These are phyloP conservation scores for Bolborhynchus lineola DNA, from an alignment of 2,113 vertebrate genomes.

Conservation along the genomic window DNA sequence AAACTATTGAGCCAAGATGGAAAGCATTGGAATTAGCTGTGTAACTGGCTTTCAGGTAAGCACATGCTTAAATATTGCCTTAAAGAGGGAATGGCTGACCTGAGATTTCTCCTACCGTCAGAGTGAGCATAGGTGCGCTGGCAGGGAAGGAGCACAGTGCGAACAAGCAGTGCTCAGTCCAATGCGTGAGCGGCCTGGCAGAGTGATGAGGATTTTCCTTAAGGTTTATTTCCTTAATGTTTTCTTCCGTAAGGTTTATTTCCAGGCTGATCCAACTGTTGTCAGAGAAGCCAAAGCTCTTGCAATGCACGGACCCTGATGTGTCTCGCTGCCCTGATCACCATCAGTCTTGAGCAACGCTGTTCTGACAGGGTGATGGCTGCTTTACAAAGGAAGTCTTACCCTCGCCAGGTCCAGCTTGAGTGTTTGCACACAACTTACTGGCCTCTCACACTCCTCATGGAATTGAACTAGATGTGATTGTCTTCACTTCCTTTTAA, in stretches of 20 bases:
- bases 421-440: not conserved
- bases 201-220: not conserved
- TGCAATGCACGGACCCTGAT: not conserved
- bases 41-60: not conserved
- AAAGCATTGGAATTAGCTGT: not conserved
- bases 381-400: not conserved
- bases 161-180: not conserved
- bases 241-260: not conserved
- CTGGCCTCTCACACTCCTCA: not conserved
- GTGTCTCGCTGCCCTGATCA: not conserved
- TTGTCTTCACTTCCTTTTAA: not conserved
- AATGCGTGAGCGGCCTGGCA: not conserved
- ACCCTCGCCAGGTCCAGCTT: not conserved
- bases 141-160: not conserved
- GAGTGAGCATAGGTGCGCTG: not conserved
- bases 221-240: not conserved
- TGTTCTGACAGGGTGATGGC: not conserved
- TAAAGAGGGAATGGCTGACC: not conserved
- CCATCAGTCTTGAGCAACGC: not conserved
- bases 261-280: not conserved
- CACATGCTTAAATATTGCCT: not conserved
- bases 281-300: not conserved
- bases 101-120: not conserved
- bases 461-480: not conserved
- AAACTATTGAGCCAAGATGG: not conserved